phyloP scores from a whole-genome alignment of 1,140 invertebrate species.

The Lordiphosa mommai region DNA sequence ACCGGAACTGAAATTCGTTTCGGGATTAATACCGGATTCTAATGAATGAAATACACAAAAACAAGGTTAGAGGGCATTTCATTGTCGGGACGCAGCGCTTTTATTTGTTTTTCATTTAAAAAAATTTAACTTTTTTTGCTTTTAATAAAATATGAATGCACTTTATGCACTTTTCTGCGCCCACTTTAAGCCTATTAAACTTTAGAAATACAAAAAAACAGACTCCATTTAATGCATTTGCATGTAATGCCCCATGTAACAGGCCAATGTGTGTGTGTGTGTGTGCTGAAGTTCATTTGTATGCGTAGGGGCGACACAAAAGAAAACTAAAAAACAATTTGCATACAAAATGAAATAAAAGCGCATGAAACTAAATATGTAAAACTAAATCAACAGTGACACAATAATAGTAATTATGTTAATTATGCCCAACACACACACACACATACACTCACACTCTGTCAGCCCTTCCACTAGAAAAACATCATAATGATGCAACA shows the following conservation, averaged over 20 bases:
- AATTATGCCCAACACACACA: slow-evolving; percentile 50
- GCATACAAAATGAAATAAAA: slow-evolving; percentile 56
- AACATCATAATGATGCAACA: slow-evolving; percentile 48
- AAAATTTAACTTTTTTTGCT: slow-evolving; percentile 16
- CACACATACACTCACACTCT: slow-evolving; percentile 10
- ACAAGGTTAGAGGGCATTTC: too few species aligned
- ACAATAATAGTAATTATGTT: slow-evolving; percentile 77
- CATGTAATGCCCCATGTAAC: neutral
- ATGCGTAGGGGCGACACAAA: slow-evolving; percentile 18
- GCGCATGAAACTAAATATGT: slow-evolving; percentile 49
- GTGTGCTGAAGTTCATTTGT: slow-evolving; percentile 19
- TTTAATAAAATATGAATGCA: slow-evolving; percentile 6
- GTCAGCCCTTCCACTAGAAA: slow-evolving; percentile 15
- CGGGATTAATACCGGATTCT: too few species aligned
- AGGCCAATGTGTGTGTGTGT: neutral
- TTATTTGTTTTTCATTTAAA: too few species aligned
- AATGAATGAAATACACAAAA: too few species aligned
- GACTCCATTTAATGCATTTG: slow-evolving; percentile 2
- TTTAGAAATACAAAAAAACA: neutral
- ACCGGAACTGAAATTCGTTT: too few species aligned
- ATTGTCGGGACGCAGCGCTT: too few species aligned
- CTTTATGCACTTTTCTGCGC: slow-evolving; percentile 18
- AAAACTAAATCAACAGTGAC: slow-evolving; percentile 68
- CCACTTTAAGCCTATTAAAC: neutral
- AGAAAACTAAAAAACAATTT: slow-evolving; percentile 61